phyloP scores from a whole-genome alignment of 1,140 invertebrate species.

The Drosophila fuyamai region DNA sequence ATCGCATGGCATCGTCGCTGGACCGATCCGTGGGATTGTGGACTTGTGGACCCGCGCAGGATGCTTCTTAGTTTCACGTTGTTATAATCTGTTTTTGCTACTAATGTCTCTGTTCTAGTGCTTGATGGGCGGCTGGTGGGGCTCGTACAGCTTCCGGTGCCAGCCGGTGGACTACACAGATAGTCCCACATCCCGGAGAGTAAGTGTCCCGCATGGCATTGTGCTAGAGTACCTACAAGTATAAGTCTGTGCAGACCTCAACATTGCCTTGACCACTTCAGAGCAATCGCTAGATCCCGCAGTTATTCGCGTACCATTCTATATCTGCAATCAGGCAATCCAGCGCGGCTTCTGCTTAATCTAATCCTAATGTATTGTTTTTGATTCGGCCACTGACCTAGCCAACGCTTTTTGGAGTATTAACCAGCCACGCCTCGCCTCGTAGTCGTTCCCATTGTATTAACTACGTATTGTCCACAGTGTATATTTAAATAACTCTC shows the following conservation, averaged over 20 bases:
- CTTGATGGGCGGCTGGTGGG: slow-evolving; percentile 91
- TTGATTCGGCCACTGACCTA: slow-evolving; percentile 28
- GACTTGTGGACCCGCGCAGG: slow-evolving; percentile 2
- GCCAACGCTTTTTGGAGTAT: slow-evolving; percentile 41
- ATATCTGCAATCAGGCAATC: slow-evolving; percentile 24
- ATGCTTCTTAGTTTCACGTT: slow-evolving; percentile 14
- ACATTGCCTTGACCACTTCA: slow-evolving; percentile 5
- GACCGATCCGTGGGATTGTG: slow-evolving; percentile 10
- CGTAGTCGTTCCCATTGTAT: slow-evolving; percentile 29
- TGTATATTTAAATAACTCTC: slow-evolving; percentile 11
- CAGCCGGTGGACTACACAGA: slow-evolving; percentile 94
- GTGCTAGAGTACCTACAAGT: slow-evolving; percentile 20
- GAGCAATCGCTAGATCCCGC: slow-evolving; percentile 9
- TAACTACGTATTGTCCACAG: slow-evolving; percentile 32
- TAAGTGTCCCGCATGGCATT: slow-evolving; percentile 86
- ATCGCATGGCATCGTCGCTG: slow-evolving; percentile 44
- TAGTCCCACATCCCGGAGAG: slow-evolving; percentile 90
- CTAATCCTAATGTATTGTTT: slow-evolving; percentile 34
- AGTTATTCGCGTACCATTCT: slow-evolving; percentile 26
- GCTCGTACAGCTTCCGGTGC: slow-evolving; percentile 93
- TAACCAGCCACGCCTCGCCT: slow-evolving; percentile 46
- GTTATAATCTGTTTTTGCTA: slow-evolving; percentile 49
- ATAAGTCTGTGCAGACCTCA: slow-evolving; percentile 21
- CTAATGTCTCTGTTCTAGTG: slow-evolving; percentile 86
- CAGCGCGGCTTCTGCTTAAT: slow-evolving; percentile 39